phyloP scores from a whole-genome alignment of 2,888 invertebrate species.

The Myathropa florea region DNA sequence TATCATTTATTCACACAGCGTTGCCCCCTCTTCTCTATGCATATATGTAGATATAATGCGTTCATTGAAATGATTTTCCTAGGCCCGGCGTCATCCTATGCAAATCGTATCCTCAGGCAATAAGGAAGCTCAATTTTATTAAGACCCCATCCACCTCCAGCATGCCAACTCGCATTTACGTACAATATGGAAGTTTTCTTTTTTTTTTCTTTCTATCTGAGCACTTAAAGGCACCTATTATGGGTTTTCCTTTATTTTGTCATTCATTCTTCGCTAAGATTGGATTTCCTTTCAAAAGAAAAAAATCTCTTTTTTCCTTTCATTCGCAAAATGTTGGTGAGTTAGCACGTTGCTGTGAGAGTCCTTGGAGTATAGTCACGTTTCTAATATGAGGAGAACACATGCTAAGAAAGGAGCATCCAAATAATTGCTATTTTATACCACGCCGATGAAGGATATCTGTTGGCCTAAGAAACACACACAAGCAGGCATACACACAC shows the following conservation, averaged over 20 bases:
- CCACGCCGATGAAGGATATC: conserved; percentile 4
- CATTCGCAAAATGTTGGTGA: conserved; percentile 32
- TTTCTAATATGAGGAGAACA: conserved; percentile 49
- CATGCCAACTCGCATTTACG: background rate
- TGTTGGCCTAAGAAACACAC: conserved; percentile 4
- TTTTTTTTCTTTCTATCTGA: background rate
- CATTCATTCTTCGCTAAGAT: conserved; percentile 51
- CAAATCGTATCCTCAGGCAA: conserved; percentile 49
- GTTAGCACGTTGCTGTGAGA: conserved; percentile 21
- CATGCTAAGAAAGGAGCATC: conserved; percentile 14
- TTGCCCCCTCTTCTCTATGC: background rate
- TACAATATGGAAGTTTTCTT: background rate
- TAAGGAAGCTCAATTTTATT: conserved; percentile 59
- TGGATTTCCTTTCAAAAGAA: conserved; percentile 28
- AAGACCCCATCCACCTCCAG: background rate
- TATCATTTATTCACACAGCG: conserved; percentile 17
- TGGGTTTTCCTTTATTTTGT: conserved; percentile 44
- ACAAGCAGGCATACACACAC: conserved; percentile 15
- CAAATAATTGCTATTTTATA: conserved; percentile 41
- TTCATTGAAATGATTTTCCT: conserved; percentile 9
- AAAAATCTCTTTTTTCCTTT: conserved; percentile 1
- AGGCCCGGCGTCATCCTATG: conserved; percentile 39
- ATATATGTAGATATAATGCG: background rate
- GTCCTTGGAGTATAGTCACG: conserved; percentile 59
- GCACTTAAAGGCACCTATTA: conserved; percentile 36